A percentile compares a stretch with the other conserved stretches of the same genome.
phyloP scores from a whole-genome alignment of 2,888 invertebrate genomes.

The Furcula furcula region DNA sequence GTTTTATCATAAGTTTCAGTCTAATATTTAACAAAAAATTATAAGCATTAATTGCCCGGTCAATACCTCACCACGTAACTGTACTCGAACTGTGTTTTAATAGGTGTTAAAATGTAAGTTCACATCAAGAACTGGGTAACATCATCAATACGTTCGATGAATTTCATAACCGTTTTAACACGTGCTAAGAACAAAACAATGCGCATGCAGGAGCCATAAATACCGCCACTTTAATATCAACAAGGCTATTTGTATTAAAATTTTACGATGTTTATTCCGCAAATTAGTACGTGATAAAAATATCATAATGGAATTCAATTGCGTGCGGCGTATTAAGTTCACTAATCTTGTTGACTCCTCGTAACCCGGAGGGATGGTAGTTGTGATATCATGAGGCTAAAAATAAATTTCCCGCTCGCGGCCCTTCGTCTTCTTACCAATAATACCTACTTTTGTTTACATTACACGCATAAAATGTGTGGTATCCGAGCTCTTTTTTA shows the following conservation, averaged over 20 bases:
- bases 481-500: conserved; percentile 33
- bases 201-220: conserved; percentile 9
- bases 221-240: neutral
- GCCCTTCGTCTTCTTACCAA: conserved; percentile 54
- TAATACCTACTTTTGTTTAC: conserved; percentile 66
- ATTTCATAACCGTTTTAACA: conserved; percentile 34
- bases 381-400: conserved; percentile 57
- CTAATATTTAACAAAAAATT: too few species aligned
- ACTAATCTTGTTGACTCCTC: neutral
- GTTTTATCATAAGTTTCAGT: too few species aligned
- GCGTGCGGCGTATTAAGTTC: conserved; percentile 11
- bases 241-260: too few species aligned
- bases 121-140: conserved; percentile 36
- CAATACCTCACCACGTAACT: too few species aligned
- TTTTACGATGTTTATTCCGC: conserved; percentile 4
- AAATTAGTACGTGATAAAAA: conserved; percentile 2
- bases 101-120: conserved; percentile 23
- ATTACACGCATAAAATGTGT: conserved; percentile 43
- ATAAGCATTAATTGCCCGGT: too few species aligned
- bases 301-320: conserved; percentile 2
- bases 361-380: conserved; percentile 46
- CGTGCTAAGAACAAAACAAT: conserved; percentile 31
- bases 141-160: conserved; percentile 35
- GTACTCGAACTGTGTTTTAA: too few species aligned
- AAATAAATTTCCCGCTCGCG: conserved; percentile 48